These are phyloP conservation scores for Pseudochromis fuscus DNA, from an alignment of 2,797 vertebrate genomes.

Conservation along the genomic window DNA sequence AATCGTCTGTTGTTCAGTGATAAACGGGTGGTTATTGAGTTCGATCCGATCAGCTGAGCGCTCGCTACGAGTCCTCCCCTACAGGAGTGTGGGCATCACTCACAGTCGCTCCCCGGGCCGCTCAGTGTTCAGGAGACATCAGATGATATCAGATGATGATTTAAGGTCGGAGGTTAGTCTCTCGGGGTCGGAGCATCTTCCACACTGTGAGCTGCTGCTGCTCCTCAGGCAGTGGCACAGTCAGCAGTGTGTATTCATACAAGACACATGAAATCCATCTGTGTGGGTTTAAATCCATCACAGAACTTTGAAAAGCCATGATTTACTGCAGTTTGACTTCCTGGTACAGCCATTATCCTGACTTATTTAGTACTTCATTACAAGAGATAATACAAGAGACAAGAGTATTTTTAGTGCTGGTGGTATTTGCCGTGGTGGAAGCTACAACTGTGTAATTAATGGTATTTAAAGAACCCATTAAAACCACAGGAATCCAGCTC, in stretches of 20 bases:
- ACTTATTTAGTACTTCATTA: neutral
- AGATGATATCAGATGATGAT: constrained; percentile 58
- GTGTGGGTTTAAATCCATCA: neutral
- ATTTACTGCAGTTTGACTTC: too few relatives aligned
- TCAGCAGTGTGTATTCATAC: constrained; percentile 5
- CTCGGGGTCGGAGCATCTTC: neutral
- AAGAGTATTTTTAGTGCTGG: neutral
- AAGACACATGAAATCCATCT: neutral
- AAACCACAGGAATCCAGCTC: neutral
- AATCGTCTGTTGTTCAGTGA: constrained; percentile 39
- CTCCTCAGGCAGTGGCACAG: constrained; percentile 12
- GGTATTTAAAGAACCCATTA: neutral
- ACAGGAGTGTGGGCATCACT: constrained; percentile 16
- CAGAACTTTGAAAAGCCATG: too few relatives aligned
- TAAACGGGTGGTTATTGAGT: constrained; percentile 28
- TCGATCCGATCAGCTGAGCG: constrained; percentile 55
- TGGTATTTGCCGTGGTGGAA: neutral
- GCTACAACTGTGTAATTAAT: neutral
- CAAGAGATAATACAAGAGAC: too few relatives aligned
- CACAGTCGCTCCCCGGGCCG: constrained; percentile 21
- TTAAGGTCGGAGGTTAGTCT: constrained; percentile 48
- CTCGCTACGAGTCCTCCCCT: neutral
- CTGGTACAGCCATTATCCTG: too few relatives aligned
- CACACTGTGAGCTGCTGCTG: constrained; percentile 14
- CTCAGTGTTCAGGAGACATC: constrained; percentile 36